These are phyloP conservation scores for Drosophila baimaii DNA, from an alignment of 1,140 invertebrate genomes.

Conservation along the genomic window DNA sequence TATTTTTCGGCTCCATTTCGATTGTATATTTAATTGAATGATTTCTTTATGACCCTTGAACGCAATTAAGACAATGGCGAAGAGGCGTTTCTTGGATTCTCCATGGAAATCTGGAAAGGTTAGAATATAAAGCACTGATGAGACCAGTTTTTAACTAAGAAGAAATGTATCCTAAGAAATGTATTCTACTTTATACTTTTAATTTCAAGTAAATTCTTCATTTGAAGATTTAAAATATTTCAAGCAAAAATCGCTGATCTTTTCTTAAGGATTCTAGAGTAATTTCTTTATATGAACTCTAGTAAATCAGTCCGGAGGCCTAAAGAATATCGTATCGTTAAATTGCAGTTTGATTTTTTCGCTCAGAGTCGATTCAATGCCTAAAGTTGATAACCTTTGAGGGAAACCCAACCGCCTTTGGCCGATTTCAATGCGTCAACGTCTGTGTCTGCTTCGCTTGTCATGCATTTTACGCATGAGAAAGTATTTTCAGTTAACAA, in stretches of 20 bases:
- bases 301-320: too few relatives aligned
- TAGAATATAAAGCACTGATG: neutral
- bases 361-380: neutral
- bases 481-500: conserved; percentile 82
- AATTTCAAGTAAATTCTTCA: neutral
- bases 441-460: conserved; percentile 69
- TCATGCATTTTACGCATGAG: conserved; percentile 80
- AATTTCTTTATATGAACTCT: neutral
- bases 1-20: conserved; percentile 55
- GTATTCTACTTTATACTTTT: neutral
- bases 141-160: too few relatives aligned
- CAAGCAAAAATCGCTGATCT: too few relatives aligned
- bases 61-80: conserved; percentile 22
- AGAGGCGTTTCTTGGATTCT: neutral
- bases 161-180: neutral
- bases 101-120: neutral
- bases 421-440: conserved; percentile 53
- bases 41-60: conserved; percentile 17
- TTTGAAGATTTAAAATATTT: too few relatives aligned
- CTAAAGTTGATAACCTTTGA: conserved; percentile 46
- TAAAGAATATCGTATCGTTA: neutral
- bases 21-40: conserved; percentile 74
- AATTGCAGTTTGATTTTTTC: neutral
- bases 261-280: neutral
- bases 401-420: neutral